Evolutionary conservation across 2,888 invertebrate genomes (phyloP), one percentile per base, ranked within the genome.

Genomic region (Drosophila merina): DNA sequence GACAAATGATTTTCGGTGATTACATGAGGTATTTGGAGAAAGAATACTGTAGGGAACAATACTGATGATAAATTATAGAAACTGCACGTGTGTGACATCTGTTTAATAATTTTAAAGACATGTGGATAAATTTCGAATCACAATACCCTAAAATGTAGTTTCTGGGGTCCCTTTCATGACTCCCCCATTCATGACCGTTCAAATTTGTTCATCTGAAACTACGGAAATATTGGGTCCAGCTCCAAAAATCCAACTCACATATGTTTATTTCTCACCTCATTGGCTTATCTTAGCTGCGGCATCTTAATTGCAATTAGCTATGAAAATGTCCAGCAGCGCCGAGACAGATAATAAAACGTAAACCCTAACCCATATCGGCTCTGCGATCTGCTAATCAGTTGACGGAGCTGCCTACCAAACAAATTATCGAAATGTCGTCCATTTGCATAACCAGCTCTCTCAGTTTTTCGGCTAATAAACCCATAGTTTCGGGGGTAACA

Each of bases 291-390:
- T 0, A 30, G 10, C 44, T 49, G n/a, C 56, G 44, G 54, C 76
- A 85, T 86, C 82, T 82, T 82, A 86, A 82, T 82, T 82, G 86
- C 82, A 82, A 82, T 82, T 86, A 86, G 82, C 75, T 77, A 75
- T 77, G 75, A 75, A 85, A 81, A 84, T 77, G 73, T 76, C 56
- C 50, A 26, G 52, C 44, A 26, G 44, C 45, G 7, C 57, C 14
- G 25, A 25, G 33, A 20, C 28, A 68, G 33, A 50, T 51, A 58
- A 48, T 70, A 68, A 79, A 80, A 80, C 72, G 75, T 57, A 69
- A 28, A 36, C 30, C 47, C 30, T 12, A 28, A 38, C 42, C 38
- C 47, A 26, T 60, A 70, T 70, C 70, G 40, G 20, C 40, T 56
- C 47, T 28, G 71, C 55, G 31, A 70, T 70, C 72, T 71, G 71